phyloP scores from a whole-genome alignment of 1,140 invertebrate species.

The Laodelphax striatellus region DNA sequence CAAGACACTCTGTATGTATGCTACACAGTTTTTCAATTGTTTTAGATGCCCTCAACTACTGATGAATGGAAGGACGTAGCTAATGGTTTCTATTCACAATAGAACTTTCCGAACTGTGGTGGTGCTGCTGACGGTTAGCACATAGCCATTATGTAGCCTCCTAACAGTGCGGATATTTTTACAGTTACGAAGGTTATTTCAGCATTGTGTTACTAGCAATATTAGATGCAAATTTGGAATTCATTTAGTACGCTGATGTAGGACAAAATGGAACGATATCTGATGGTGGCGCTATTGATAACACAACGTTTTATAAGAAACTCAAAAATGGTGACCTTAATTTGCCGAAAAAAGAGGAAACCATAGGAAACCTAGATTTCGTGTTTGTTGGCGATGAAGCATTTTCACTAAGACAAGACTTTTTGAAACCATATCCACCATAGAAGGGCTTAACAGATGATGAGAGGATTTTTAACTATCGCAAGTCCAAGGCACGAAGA shows the following conservation, averaged over 20 bases:
- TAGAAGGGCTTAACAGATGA: slow-evolving; percentile 15
- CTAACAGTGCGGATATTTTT: slow-evolving; percentile 33
- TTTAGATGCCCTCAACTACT: slow-evolving; percentile 6
- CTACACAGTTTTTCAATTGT: background rate
- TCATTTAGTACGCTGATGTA: slow-evolving; percentile 5
- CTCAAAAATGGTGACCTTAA: slow-evolving; percentile 25
- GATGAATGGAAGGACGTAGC: slow-evolving; percentile 23
- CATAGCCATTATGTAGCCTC: slow-evolving; percentile 28
- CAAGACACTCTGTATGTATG: too few relatives aligned
- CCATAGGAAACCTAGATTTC: slow-evolving; percentile 22
- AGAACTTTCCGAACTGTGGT: slow-evolving; percentile 30
- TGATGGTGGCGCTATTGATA: slow-evolving; percentile 29
- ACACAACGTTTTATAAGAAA: slow-evolving; percentile 25
- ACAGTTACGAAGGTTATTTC: slow-evolving; percentile 38
- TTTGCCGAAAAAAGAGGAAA: slow-evolving; percentile 23
- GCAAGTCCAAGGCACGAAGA: slow-evolving; percentile 28
- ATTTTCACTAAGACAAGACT: slow-evolving; percentile 25
- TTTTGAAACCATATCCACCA: slow-evolving; percentile 34
- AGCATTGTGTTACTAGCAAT: slow-evolving; percentile 38
- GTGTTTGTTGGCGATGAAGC: slow-evolving; percentile 33
- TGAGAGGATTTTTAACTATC: slow-evolving; percentile 30
- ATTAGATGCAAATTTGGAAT: slow-evolving; percentile 32
- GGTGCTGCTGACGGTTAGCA: slow-evolving; percentile 40
- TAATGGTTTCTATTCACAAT: slow-evolving; percentile 20
- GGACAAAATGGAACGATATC: slow-evolving; percentile 32